Evolutionary conservation across 2,113 vertebrate species (phyloP), one percentile per base, ranked within the genome.

Genomic region (Collichthys lucidus): DNA sequence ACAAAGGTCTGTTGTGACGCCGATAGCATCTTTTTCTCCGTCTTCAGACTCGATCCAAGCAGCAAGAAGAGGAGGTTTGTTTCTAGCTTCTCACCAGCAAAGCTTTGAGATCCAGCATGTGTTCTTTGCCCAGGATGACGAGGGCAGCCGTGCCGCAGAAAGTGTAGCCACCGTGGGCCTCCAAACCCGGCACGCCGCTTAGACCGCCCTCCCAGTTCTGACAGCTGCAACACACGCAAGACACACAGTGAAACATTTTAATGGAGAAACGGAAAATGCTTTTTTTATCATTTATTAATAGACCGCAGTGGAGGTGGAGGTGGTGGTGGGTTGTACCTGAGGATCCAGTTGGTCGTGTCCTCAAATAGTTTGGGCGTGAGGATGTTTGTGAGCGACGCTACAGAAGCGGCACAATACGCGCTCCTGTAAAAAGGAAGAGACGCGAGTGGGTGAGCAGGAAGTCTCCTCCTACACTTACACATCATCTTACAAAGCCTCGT

Each of bases 161-260:
- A 0, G 97, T 98, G 90, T 99, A 99, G 3, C 98, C 98, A 0
- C 98, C 98, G 0, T 99, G 98, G 0, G 98, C 98, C 89, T 99
- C 98, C 96, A 99, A 94, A 35, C 98, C 98, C 0, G 98, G 98
- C 68, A 98, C 96, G 0, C 98, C 98, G 0, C 98, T 98, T 0
- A 99, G 96, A 74, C 98, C 98, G 0, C 98, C 98, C 84, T 99
- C 98, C 98, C 98, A 99, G 86, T 99, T 99, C 94, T 99, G 98
- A 94, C 98, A 99, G 84, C 98, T 99, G 80, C 19, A 77, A 40
- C 15, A 50, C 17, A 68, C 9, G 10, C 29, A 29, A 29, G 50
- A 17, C 0, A 14, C n/a, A n/a, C 17, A n/a, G 0, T 0, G 10
- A 70, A 47, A 59, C 40, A 16, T 17, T 62, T 46, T 52, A 15